These are phyloP conservation scores for Frankliniella fusca DNA, from an alignment of 2,888 invertebrate species.

Conservation along the genomic window DNA sequence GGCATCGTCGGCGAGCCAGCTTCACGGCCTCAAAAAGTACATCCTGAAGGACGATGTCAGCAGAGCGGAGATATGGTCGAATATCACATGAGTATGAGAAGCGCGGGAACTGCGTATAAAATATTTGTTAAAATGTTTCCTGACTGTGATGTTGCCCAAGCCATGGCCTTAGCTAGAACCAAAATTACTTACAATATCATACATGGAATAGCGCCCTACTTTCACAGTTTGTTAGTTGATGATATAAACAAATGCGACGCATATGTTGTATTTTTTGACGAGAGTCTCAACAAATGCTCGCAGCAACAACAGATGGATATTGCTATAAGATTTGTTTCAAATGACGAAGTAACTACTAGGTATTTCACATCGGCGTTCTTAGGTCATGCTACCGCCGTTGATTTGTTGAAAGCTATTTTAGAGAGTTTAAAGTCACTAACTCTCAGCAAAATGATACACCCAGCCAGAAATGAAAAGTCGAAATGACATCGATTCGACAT, in stretches of 20 bases:
- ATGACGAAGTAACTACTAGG: conserved; percentile 38
- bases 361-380: conserved; percentile 40
- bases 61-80: no score
- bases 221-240: neutral
- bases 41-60: no score
- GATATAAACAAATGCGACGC: neutral
- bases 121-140: no score
- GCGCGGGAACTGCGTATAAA: no score
- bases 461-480: no score
- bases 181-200: neutral
- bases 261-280: neutral
- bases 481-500: no score
- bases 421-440: conserved; percentile 33
- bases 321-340: conserved; percentile 40
- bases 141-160: neutral
- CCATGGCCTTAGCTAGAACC: neutral
- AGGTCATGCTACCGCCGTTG: conserved; percentile 37
- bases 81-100: no score
- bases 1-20: no score
- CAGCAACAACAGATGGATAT: conserved; percentile 41
- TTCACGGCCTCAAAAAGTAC: no score
- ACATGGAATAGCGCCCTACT: neutral
- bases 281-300: neutral
- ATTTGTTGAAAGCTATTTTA: conserved; percentile 38
- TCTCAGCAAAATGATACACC: conserved; percentile 37